Conservation (phyloP, 2,888 invertebrate species). For the Yponomeuta cagnagella region DNA sequence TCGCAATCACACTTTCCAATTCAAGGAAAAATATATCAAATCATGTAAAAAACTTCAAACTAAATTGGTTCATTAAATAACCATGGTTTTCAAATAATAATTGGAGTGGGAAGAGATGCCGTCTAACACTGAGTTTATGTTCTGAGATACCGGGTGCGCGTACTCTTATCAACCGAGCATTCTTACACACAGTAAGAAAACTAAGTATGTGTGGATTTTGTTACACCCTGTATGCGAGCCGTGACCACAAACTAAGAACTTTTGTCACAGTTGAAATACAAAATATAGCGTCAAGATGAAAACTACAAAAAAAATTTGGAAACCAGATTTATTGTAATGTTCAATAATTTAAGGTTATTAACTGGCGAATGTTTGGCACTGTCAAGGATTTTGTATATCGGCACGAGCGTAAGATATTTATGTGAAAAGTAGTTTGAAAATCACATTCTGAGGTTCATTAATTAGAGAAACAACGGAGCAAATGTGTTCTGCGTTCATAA, state of each 20-base stretch:
- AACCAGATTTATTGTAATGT: background rate
- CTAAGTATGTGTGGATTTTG: too few relatives aligned
- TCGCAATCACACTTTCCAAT: too few relatives aligned
- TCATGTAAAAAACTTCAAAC: too few relatives aligned
- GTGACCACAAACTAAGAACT: background rate
- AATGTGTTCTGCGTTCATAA: slow-evolving; percentile 9
- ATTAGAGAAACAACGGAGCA: slow-evolving; percentile 39
- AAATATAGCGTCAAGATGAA: background rate
- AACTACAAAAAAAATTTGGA: background rate
- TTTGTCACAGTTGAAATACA: background rate
- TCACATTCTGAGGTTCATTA: slow-evolving; percentile 40
- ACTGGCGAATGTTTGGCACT: background rate
- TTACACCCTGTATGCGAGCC: too few relatives aligned
- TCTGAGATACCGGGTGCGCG: too few relatives aligned
- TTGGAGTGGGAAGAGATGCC: too few relatives aligned
- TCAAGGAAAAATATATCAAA: too few relatives aligned
- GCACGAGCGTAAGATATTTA: slow-evolving; percentile 15
- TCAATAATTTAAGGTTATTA: background rate
- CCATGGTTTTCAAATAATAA: too few relatives aligned
- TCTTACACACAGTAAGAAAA: too few relatives aligned
- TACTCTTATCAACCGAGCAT: too few relatives aligned
- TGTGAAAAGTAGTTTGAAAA: slow-evolving; percentile 33
- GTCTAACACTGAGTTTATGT: too few relatives aligned
- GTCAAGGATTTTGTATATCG: background rate
- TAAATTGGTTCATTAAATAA: too few relatives aligned